Base-by-base conservation (phyloP, 1,140 invertebrate species). In the Caenorhabditis briggsae region DNA sequence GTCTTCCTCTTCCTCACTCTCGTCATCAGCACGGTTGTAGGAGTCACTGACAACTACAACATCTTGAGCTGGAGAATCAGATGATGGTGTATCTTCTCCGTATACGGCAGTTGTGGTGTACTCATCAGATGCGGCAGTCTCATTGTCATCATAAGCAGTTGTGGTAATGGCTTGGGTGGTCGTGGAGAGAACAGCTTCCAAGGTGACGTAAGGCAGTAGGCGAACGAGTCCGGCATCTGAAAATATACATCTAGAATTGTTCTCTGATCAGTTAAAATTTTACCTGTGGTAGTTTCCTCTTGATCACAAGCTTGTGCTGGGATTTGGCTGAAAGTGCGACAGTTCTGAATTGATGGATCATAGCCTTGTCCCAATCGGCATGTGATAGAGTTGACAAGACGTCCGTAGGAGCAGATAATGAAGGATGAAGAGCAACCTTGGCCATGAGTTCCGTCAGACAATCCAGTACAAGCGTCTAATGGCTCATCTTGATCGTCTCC, bases 291-390 rank as follows among this genome's bases (percentile, higher is more conserved):
- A 46, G 41, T 46, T 16, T 70, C 41, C n/a, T 46, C n/a, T n/a
- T 70, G 33, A 46, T 70, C 64, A 70, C 64, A 70, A 18, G 64
- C 64, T 18, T 46, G 64, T n/a, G 64, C 33, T 70, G 64, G 64
- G 43, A 70, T 70, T 18, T 70, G 12, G 11, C 64, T 70, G 64
- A 70, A 70, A 43, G 64, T 70, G 5, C 64, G 64, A n/a, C 64
- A 70, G 8, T n/a, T n/a, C 18, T 70, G 64, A 3, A 70, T 41
- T 23, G 64, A 70, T 70, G 64, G 64, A 70, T 70, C 64, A 41
- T 70, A 70, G 16, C 64, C 64, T 46, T 70, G 1, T 18, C 64
- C 64, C 2, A 70, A 41, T n/a, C 11, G 64, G 14, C 64, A 70
- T 9, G 14, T 70, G 16, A 43, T 8, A 0, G 64, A 70, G 16